Conservation (phyloP, 2,113 vertebrate genomes). For the Elaphurus davidianus region DNA sequence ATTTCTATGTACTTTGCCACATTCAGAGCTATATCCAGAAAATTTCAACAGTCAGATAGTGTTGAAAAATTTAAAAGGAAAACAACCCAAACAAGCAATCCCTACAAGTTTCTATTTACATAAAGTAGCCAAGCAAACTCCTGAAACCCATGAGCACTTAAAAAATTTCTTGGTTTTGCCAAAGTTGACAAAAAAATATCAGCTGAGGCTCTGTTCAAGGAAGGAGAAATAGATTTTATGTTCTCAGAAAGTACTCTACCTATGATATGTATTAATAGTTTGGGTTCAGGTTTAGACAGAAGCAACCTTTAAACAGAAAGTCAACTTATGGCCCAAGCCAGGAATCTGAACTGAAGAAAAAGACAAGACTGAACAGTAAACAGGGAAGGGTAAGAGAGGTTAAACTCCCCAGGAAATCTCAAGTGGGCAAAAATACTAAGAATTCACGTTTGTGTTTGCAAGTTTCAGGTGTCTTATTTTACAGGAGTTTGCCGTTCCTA, state of each 20-base stretch:
- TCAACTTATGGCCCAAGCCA: conserved; percentile 1
- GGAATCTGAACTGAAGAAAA: background rate
- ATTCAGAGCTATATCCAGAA: background rate
- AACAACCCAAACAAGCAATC: background rate
- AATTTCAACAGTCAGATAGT: conserved; percentile 17
- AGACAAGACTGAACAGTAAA: background rate
- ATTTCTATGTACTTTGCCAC: background rate
- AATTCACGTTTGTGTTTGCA: background rate
- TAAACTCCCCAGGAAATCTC: background rate
- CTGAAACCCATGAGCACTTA: conserved; percentile 45
- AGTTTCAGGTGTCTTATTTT: conserved; percentile 17
- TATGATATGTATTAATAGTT: background rate
- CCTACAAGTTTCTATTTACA: conserved; percentile 30
- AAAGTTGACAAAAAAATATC: conserved; percentile 58
- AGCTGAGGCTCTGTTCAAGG: conserved; percentile 17
- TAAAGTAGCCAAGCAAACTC: conserved; percentile 36
- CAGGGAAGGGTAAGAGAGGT: background rate
- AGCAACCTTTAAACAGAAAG: conserved; percentile 24
- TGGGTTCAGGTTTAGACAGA: conserved; percentile 8
- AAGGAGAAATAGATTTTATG: background rate
- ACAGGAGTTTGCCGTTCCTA: conserved; percentile 35
- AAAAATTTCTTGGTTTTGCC: conserved; percentile 26
- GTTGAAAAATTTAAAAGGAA: conserved; percentile 37
- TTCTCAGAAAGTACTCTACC: background rate
- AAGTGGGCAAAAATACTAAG: background rate